A percentile compares a stretch with the other conserved stretches of the same genome.
Evolutionary conservation across 2,888 invertebrate genomes (phyloP).

Genomic region (Spilosoma lubricipeda): DNA sequence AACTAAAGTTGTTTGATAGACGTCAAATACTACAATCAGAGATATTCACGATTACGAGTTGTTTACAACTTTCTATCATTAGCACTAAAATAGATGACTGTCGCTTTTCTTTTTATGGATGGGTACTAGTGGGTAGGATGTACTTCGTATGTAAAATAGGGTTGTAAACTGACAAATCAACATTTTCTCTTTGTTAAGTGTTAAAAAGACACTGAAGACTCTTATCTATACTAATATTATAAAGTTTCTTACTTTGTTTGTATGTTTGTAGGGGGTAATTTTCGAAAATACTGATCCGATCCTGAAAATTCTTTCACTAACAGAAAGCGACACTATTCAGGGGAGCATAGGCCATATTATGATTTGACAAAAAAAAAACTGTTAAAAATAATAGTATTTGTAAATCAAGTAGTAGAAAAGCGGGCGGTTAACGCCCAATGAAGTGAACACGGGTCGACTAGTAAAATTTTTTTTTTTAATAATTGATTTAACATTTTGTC

Average conservation of each 20-base stretch:
- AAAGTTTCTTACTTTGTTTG: too few relatives aligned
- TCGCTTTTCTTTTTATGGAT: conserved; percentile 27
- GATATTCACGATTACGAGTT: conserved; percentile 31
- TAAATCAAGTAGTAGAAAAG: too few relatives aligned
- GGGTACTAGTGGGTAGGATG: conserved; percentile 17
- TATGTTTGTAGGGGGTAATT: too few relatives aligned
- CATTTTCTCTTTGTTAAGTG: not conserved
- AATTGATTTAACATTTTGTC: not conserved
- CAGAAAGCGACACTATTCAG: too few relatives aligned
- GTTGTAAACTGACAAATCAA: not conserved
- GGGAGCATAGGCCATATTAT: too few relatives aligned
- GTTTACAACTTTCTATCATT: conserved; percentile 34
- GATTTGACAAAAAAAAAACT: too few relatives aligned
- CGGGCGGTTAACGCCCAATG: too few relatives aligned
- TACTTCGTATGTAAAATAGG: not conserved
- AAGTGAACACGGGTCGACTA: too few relatives aligned
- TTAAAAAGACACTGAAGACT: not conserved
- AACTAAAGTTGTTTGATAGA: conserved; percentile 34
- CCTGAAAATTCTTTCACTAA: too few relatives aligned
- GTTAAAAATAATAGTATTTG: too few relatives aligned
- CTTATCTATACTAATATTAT: not conserved
- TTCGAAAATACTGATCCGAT: too few relatives aligned
- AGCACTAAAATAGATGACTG: conserved; percentile 29
- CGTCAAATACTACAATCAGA: conserved; percentile 27
- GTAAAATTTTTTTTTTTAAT: not conserved